Conservation (phyloP, 1,140 invertebrate genomes). For the Homarus americanus region DNA sequence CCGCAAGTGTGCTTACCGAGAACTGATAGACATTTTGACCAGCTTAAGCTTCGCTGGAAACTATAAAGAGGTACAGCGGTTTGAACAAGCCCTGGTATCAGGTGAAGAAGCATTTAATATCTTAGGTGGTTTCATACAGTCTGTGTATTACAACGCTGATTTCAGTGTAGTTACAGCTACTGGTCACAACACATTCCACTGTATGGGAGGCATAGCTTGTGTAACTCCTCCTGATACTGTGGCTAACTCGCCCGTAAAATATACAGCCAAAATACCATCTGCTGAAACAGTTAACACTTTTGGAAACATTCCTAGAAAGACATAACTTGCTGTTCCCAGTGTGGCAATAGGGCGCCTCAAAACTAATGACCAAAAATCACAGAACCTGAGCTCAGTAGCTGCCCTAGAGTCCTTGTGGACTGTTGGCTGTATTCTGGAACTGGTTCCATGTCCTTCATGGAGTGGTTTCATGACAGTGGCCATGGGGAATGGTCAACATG, state of each 20-base stretch:
- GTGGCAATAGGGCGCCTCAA: no score
- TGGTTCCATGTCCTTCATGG: no score
- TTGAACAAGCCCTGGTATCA: constrained; percentile 4
- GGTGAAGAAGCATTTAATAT: background rate
- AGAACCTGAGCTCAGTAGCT: no score
- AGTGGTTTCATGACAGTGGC: no score
- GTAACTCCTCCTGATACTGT: constrained; percentile 2
- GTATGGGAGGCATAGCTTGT: constrained; percentile 31
- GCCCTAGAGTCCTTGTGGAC: no score
- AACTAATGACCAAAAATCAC: no score
- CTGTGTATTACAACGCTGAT: background rate
- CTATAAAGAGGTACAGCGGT: constrained; percentile 22
- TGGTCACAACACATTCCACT: constrained; percentile 25
- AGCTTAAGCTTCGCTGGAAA: constrained; percentile 33
- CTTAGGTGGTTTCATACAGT: constrained; percentile 25
- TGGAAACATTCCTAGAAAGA: constrained; percentile 30
- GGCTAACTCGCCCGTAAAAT: constrained; percentile 12
- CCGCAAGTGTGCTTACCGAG: constrained; percentile 24
- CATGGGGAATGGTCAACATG: no score
- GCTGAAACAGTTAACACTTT: constrained; percentile 17
- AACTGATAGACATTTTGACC: constrained; percentile 37
- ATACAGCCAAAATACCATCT: background rate
- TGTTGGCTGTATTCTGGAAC: no score
- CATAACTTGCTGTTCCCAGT: background rate
- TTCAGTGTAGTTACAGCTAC: constrained; percentile 1